phyloP scores from a whole-genome alignment of 1,140 invertebrate species.

The Eueides isabella region DNA sequence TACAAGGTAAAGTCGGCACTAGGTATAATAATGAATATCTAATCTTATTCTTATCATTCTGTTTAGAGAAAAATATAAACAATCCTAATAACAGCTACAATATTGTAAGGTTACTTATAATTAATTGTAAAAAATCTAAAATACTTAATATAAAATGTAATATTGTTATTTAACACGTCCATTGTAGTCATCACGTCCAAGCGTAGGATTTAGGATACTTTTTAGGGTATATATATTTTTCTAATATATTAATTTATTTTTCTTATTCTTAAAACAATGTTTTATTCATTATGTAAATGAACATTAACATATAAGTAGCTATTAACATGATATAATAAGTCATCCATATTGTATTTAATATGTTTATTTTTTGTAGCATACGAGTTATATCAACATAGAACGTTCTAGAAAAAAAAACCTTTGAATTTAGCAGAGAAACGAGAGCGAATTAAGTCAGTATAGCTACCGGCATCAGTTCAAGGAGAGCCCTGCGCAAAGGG shows the following conservation, averaged over 20 bases:
- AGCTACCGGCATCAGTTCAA: constrained; percentile 73
- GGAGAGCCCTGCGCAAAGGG: constrained; percentile 78
- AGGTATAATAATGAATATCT: constrained; percentile 33
- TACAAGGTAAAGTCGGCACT: constrained; percentile 32
- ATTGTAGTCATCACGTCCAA: background rate
- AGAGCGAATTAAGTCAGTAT: constrained; percentile 67
- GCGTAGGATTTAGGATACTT: background rate
- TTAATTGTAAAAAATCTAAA: background rate
- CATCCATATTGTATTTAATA: background rate
- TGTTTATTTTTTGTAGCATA: background rate
- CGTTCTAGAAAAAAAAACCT: constrained; percentile 35
- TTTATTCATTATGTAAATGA: background rate
- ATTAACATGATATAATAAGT: background rate
- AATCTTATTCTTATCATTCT: constrained; percentile 40
- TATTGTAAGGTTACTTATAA: background rate
- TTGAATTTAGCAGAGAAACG: constrained; percentile 60
- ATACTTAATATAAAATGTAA: background rate
- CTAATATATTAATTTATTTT: background rate
- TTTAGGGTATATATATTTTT: too few species aligned
- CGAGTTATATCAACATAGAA: constrained; percentile 14
- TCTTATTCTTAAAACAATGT: background rate
- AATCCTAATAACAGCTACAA: background rate
- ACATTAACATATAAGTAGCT: background rate
- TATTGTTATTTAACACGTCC: background rate
- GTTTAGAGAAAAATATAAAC: constrained; percentile 32